These are phyloP conservation scores for Congeria kusceri DNA, from an alignment of 2,888 invertebrate genomes.

Conservation along the genomic window DNA sequence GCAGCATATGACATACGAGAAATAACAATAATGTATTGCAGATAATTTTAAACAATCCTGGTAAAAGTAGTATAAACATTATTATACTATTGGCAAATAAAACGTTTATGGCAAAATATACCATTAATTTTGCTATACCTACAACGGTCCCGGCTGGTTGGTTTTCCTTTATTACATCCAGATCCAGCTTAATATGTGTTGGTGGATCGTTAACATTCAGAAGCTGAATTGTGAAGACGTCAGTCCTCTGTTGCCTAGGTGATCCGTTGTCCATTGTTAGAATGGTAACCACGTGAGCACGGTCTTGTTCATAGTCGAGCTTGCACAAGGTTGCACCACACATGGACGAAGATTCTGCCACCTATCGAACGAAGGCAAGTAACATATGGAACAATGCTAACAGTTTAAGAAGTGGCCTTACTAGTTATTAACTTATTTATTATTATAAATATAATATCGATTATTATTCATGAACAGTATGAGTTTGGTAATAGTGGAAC, in stretches of 20 bases:
- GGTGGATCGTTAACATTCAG: constrained; percentile 70
- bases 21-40: too few relatives aligned
- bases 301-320: constrained; percentile 64
- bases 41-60: too few relatives aligned
- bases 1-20: too few relatives aligned
- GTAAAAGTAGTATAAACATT: too few relatives aligned
- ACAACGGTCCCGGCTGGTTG: constrained; percentile 46
- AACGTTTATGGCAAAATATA: too few relatives aligned
- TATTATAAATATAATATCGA: too few relatives aligned
- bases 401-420: too few relatives aligned
- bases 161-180: constrained; percentile 64
- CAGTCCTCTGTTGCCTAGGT: constrained; percentile 57
- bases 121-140: constrained; percentile 36
- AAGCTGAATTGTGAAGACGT: constrained; percentile 48
- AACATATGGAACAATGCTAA: too few relatives aligned
- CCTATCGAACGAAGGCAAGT: constrained; percentile 35
- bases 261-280: constrained; percentile 68
- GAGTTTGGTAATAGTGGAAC: too few relatives aligned
- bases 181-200: constrained; percentile 47
- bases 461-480: too few relatives aligned
- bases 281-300: constrained; percentile 50
- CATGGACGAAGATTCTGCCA: constrained; percentile 36
- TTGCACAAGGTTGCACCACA: constrained; percentile 55
- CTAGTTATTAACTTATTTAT: too few relatives aligned
- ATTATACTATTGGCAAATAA: too few relatives aligned